Conservation (phyloP, 2,797 vertebrate genomes). For the Diglossa cyanea region DNA sequence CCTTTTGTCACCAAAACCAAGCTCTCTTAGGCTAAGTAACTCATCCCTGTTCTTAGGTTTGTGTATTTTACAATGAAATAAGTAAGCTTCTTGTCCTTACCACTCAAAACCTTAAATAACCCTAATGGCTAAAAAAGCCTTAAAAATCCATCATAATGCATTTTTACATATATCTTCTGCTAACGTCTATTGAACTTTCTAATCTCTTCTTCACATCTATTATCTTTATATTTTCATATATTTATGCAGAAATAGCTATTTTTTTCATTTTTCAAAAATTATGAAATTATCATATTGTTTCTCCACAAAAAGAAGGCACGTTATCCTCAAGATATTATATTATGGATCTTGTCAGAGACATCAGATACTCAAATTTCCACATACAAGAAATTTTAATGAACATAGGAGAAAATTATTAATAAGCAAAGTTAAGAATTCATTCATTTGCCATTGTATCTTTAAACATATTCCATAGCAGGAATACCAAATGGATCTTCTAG, state of each 20-base stretch:
- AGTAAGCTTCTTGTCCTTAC: background rate
- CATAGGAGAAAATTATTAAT: background rate
- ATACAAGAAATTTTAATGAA: background rate
- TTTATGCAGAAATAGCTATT: background rate
- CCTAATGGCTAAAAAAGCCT: background rate
- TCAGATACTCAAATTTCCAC: background rate
- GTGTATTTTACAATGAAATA: background rate
- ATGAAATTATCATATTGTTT: background rate
- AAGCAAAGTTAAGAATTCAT: background rate
- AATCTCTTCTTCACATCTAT: background rate
- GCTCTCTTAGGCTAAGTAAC: background rate
- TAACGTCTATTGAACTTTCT: background rate
- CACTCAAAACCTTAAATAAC: background rate
- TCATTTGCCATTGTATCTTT: background rate
- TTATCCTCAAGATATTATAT: background rate
- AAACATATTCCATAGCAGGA: background rate
- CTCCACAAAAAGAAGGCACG: background rate
- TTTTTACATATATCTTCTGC: background rate
- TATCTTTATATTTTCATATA: background rate
- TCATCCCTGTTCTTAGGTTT: background rate
- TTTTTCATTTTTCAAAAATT: background rate
- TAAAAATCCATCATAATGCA: background rate
- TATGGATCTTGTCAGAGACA: background rate
- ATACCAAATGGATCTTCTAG: background rate
- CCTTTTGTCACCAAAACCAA: background rate